These are phyloP conservation scores for Bos indicus DNA, from an alignment of 2,113 vertebrate species.

Conservation along the genomic window DNA sequence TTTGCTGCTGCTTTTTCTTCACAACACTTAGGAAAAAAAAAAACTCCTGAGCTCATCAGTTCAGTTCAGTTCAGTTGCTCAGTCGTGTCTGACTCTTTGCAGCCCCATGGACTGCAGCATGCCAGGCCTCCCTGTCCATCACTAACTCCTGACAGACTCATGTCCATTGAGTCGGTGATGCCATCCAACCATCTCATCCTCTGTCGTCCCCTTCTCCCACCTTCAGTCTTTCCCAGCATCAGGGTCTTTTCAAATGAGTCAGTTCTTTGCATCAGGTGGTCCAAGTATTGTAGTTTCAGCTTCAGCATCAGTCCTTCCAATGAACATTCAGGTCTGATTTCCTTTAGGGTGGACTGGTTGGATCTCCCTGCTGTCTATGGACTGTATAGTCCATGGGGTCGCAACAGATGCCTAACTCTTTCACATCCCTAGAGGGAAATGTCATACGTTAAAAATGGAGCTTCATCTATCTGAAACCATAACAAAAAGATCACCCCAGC, in stretches of 20 bases:
- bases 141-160: not conserved
- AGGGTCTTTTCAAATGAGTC: not conserved
- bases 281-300: not conserved
- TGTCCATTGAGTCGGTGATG: not conserved
- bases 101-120: not conserved
- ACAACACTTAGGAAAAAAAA: not conserved
- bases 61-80: not conserved
- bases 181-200: not conserved
- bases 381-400: not conserved
- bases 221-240: not conserved
- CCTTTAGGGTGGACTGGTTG: not conserved
- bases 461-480: not conserved
- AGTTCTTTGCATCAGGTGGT: not conserved
- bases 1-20: not conserved
- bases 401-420: not conserved
- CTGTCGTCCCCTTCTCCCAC: not conserved
- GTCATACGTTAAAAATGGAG: not conserved
- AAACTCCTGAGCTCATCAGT: not conserved
- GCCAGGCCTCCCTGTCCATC: not conserved
- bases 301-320: not conserved
- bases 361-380: not conserved
- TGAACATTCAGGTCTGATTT: not conserved
- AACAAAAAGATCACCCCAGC: not conserved
- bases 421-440: not conserved
- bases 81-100: not conserved